Evolutionary conservation across 1,140 invertebrate genomes (phyloP).

Genomic region (Trichonephila inaurata): DNA sequence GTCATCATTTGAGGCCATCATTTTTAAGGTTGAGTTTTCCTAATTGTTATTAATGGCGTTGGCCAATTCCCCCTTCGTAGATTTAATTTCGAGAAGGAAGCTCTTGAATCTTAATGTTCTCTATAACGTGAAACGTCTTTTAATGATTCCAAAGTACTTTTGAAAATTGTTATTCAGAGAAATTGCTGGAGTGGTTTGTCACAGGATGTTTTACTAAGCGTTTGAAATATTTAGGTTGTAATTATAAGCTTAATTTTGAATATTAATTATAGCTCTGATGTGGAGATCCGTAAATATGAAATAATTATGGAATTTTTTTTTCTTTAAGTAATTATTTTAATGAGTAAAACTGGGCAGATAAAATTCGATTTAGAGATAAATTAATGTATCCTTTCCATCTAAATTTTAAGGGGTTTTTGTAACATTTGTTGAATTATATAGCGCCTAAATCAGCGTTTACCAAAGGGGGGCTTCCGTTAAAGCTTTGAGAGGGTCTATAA

Average conservation of each 20-base stretch:
- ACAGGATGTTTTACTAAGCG: background rate
- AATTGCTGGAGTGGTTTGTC: background rate
- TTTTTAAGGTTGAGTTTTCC: constrained; percentile 35
- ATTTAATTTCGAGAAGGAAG: background rate
- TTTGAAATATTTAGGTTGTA: constrained; percentile 10
- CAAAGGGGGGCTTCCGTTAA: too few species aligned
- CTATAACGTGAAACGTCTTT: background rate
- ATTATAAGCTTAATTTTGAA: constrained; percentile 2
- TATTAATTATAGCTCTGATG: background rate
- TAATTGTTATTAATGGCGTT: constrained; percentile 34
- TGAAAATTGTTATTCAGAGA: background rate
- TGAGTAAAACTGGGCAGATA: too few species aligned
- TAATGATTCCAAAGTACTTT: constrained; percentile 27
- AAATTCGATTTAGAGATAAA: too few species aligned
- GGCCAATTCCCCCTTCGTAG: constrained; percentile 17
- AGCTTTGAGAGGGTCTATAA: too few species aligned
- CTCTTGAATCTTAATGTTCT: constrained; percentile 7
- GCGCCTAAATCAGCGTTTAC: too few species aligned
- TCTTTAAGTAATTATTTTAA: too few species aligned
- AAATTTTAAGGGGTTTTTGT: too few species aligned
- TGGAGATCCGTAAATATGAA: too few species aligned
- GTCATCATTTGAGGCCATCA: constrained; percentile 28
- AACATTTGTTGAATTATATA: too few species aligned
- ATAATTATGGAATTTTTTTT: too few species aligned
- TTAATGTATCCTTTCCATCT: too few species aligned